Evolutionary conservation across 2,888 invertebrate genomes (phyloP), one percentile per base, ranked within the genome.

Genomic region (Stegana nigrithorax): DNA sequence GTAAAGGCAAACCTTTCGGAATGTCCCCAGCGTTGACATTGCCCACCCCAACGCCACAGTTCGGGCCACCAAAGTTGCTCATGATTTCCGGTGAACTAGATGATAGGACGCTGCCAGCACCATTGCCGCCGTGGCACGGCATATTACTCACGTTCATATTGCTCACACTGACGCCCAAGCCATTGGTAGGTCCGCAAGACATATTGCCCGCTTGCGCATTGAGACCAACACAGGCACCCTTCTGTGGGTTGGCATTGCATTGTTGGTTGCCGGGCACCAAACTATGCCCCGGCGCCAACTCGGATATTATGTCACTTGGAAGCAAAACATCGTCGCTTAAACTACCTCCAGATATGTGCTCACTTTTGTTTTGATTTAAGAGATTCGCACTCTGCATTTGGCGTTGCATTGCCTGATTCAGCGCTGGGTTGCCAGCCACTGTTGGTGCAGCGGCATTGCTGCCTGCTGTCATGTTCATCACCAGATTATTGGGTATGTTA

Each of bases 261-360:
- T 67, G 56, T 26, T 70, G 71, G 7, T 56, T 66, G 19, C 67
- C 42, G 7, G 71, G 72, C 26, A 27, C n/a, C 14, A 55, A 4
- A n/a, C n/a, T n/a, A n/a, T n/a, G n/a, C 27, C 63, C 68, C 32
- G 56, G 56, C 42, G 60, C 7, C 4, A 75, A 69, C 1, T 75
- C 76, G 7, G 64, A 47, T 50, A 81, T 73, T 12, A 77, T 77
- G 65, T 76, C 78, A 2, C 66, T 39, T 3, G 74, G 58, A 14
- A 72, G 56, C 14, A 80, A 47, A 0, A 69, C 70, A 50, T 78
- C 81, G 71, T 72, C 87, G 70, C 62, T 86, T 81, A 85, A 70
- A n/a, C n/a, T n/a, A 4, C 71, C 67, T 8, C 44, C 67, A 6
- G 71, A 45, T 21, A 76, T 45, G 7, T 67, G 72, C 23, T 74